A percentile compares a stretch with the other conserved stretches of the same genome.
phyloP scores from a whole-genome alignment of 1,140 invertebrate genomes.

The Brachionus koreanus region DNA sequence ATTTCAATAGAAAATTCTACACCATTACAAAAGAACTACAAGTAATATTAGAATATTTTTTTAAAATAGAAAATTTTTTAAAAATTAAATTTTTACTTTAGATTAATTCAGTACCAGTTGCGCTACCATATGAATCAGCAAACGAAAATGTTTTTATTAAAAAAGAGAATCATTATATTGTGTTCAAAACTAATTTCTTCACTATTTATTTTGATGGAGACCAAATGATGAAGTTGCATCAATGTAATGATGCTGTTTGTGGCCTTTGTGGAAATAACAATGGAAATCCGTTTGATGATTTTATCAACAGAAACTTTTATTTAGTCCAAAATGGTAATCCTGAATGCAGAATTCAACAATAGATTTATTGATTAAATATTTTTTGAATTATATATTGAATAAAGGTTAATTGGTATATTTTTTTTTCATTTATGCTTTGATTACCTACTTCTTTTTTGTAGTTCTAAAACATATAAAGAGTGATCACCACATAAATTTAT shows the following conservation, averaged over 20 bases:
- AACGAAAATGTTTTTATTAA: background rate
- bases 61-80: background rate
- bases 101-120: background rate
- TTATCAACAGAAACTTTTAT: background rate
- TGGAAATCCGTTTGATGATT: background rate
- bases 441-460: too few species aligned
- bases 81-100: background rate
- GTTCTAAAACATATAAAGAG: too few species aligned
- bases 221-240: background rate
- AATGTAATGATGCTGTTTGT: background rate
- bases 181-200: background rate
- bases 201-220: constrained; percentile 32
- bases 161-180: background rate
- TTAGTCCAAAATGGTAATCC: background rate
- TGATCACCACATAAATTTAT: too few species aligned
- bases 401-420: too few species aligned
- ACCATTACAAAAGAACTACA: background rate
- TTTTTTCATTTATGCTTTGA: too few species aligned
- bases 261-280: constrained; percentile 32
- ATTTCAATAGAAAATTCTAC: background rate
- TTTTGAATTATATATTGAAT: background rate
- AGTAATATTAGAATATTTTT: background rate
- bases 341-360: background rate
- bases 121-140: background rate
- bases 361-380: background rate